Evolutionary conservation across 2,113 vertebrate species (phyloP), one percentile per base, ranked within the genome.

Genomic region (Xyrauchen texanus): DNA sequence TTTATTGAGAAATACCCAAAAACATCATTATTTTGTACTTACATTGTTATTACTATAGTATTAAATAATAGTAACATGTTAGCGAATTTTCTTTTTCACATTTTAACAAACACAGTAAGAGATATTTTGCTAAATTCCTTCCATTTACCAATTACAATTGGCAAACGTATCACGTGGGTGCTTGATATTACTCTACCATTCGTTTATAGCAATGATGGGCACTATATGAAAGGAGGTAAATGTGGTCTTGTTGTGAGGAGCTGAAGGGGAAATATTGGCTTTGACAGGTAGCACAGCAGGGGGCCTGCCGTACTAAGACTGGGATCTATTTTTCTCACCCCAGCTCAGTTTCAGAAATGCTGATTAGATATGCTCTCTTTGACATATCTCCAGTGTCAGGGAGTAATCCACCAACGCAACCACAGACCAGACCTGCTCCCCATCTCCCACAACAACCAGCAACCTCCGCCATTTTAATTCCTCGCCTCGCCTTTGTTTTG

Each of bases 231-330:
- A 75, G 74, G 75, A 55, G 15, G 57, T 79, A 76, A 75, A 78
- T 62, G 80, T 61, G 46, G 80, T 83, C 69, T 72, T 84, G 82
- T 78, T 84, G 83, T 84, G 71, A 74, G 79, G 71, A 77, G 84
- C 78, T 78, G 82, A 81, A 85, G 81, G 80, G 76, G 80, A 86
- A 82, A 81, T 86, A 84, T 86, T 84, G 83, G 78, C 85, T 85
- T 81, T 88, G 83, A 85, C 85, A 85, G 86, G 79, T 81, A 83
- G 83, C 82, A 66, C 87, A 84, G 82, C 85, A 84, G 85, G 84
- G 76, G 82, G 83, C 51, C 74, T 72, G 47, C 52, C 10, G 42
- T 75, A 72, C 70, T 73, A 82, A 70, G 77, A 72, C 74, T 68
- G 60, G 57, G 53, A 82, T 85, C 80, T 86, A 81, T 86, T 86